These are phyloP conservation scores for Nomada fucata DNA, from an alignment of 2,888 invertebrate genomes.

Conservation along the genomic window DNA sequence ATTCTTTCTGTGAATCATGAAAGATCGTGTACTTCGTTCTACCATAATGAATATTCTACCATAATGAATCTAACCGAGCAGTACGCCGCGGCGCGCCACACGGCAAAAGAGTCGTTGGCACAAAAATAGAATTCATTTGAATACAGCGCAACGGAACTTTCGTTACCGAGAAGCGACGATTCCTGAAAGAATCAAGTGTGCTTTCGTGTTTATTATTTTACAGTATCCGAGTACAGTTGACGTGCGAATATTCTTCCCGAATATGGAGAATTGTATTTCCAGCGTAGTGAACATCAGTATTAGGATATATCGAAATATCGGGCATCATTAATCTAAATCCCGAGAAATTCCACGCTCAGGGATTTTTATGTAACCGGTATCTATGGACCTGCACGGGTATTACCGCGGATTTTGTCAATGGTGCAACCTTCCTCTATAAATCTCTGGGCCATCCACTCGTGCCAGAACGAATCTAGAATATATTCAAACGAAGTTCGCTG, in stretches of 20 bases:
- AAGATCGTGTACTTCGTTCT: no score
- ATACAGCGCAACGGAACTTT: no score
- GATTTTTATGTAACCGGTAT: conserved; percentile 60
- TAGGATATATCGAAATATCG: conserved; percentile 37
- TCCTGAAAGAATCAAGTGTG: background rate
- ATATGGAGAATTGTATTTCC: background rate
- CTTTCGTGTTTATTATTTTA: background rate
- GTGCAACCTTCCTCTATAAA: conserved; percentile 63
- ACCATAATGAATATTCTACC: no score
- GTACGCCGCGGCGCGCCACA: no score
- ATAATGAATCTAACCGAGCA: no score
- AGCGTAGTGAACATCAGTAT: conserved; percentile 10
- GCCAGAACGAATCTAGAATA: conserved; percentile 60
- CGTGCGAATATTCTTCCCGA: background rate
- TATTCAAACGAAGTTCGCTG: conserved; percentile 63
- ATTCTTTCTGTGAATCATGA: no score
- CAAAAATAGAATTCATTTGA: no score
- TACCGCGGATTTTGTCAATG: conserved; percentile 66
- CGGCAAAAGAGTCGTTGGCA: no score
- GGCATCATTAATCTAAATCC: conserved; percentile 50
- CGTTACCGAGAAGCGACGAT: background rate
- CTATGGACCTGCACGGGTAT: conserved; percentile 48
- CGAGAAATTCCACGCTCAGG: conserved; percentile 32
- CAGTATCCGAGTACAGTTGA: no score
- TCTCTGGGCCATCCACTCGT: conserved; percentile 61